Evolutionary conservation across 1,140 invertebrate genomes (phyloP), one percentile per base, ranked within the genome.

Genomic region (Lepeophtheirus salmonis): DNA sequence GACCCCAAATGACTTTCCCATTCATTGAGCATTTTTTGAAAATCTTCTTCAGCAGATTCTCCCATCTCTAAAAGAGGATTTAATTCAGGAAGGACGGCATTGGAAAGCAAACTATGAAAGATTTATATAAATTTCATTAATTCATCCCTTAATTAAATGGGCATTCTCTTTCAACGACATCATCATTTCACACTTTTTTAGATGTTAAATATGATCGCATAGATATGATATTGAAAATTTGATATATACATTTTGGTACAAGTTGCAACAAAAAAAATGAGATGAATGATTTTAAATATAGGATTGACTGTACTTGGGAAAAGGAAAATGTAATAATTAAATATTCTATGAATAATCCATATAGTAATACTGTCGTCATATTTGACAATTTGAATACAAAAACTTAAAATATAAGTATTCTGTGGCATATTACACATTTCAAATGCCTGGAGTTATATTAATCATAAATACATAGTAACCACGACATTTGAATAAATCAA

Each of bases 1-100:
- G 69, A 67, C 26, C 70, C 71, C 59, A 73, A 64, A 52, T 74
- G 72, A 51, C 72, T 70, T 51, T 71, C 67, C 71, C 72, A 73
- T 57, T 73, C 71, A 20, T 68, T 70, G 49, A 72, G 67, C 50
- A 70, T 67, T 66, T 72, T 72, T 52, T 69, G 70, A 66, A 70
- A 73, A 62, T 74, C 72, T 58, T 74, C 70, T 57, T 41, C 55
- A 16, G 26, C 25, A 10, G 55, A 57, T 14, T 57, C 55, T 12
- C 50, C 50, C n/a, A 18, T 22, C 10, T 18, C n/a, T 17, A 57
- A 18, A 6, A 57, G 25, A n/a, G 55, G 55, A 30, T 57, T 57
- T n/a, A 25, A 17, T 20, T 57, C 55, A 12, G 55, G 55, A 20
- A 57, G 26, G 12, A 25, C 55, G 17, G 55, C 55, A 41, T 57